A percentile compares a stretch with the other conserved stretches of the same genome.
These are phyloP conservation scores for Oreochromis tanganicae DNA, from an alignment of 2,113 vertebrate species.

Conservation along the genomic window DNA sequence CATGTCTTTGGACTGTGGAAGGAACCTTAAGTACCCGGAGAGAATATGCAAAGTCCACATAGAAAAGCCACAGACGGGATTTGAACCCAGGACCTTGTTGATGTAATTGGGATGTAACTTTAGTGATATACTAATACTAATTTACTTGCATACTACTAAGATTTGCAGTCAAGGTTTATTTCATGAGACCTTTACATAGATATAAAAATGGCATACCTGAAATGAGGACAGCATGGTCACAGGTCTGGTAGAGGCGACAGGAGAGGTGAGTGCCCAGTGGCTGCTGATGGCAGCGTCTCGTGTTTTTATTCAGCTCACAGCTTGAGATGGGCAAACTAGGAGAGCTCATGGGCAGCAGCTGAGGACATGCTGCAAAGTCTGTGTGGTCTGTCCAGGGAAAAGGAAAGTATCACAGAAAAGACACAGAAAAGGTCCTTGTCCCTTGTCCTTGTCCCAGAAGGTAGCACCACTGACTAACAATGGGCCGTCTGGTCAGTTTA, in stretches of 20 bases:
- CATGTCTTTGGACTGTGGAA: neutral
- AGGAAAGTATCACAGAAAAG: neutral
- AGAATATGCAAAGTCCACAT: neutral
- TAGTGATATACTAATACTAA: neutral
- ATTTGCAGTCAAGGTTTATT: neutral
- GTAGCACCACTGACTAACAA: neutral
- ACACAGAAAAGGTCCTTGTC: neutral
- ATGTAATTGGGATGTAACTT: neutral
- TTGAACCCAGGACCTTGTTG: neutral
- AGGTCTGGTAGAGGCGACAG: conserved; percentile 81
- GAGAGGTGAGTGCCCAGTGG: conserved; percentile 71
- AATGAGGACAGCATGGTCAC: conserved; percentile 77
- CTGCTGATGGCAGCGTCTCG: conserved; percentile 77
- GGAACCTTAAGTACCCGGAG: fast-evolving
- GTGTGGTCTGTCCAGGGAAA: conserved; percentile 55
- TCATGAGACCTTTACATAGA: neutral
- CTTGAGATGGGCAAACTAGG: conserved; percentile 66
- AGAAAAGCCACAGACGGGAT: neutral
- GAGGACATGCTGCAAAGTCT: conserved; percentile 74
- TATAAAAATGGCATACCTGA: conserved; percentile 56
- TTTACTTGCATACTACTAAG: neutral
- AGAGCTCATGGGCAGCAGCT: conserved; percentile 47
- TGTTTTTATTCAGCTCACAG: conserved; percentile 81
- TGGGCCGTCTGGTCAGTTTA: neutral
- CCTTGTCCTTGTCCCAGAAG: neutral